Percentiles rank a stretch among this genome's conserved stretches.
Conservation (phyloP, 2,113 vertebrate genomes). For the Jacana jacana region DNA sequence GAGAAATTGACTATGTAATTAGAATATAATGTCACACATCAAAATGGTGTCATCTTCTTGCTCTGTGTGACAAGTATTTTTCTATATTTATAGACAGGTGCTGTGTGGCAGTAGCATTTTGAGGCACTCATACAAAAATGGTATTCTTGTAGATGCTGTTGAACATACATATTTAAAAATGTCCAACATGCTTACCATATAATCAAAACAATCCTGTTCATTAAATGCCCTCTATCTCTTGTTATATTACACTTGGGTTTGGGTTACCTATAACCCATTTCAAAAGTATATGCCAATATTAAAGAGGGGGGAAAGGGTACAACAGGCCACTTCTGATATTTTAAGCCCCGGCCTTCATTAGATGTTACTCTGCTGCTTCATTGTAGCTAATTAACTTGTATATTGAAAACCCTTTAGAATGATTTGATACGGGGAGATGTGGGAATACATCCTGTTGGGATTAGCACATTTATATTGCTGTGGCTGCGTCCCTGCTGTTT, state of each 20-base stretch:
- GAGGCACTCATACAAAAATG: neutral
- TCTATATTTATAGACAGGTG: neutral
- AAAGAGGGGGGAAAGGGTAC: neutral
- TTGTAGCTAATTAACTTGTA: conserved; percentile 66
- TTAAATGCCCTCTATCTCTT: neutral
- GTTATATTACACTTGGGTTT: neutral
- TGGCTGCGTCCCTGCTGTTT: neutral
- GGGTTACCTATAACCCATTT: neutral
- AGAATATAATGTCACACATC: neutral
- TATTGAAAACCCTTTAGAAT: conserved; percentile 58
- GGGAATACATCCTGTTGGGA: conserved; percentile 54
- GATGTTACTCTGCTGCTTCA: neutral
- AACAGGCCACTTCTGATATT: neutral
- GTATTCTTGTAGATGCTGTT: neutral
- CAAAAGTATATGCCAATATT: neutral
- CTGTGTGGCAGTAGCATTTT: neutral
- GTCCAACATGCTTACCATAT: neutral
- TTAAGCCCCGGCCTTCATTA: conserved; percentile 17
- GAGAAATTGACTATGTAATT: neutral
- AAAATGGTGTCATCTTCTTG: neutral
- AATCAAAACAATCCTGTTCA: neutral
- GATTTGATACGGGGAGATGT: conserved; percentile 40
- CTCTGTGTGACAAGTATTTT: neutral
- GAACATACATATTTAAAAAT: neutral
- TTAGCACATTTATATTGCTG: conserved; percentile 41